Evolutionary conservation across 2,797 vertebrate species (phyloP), one percentile per base, ranked within the genome.

Genomic region (Manis pentadactyla): DNA sequence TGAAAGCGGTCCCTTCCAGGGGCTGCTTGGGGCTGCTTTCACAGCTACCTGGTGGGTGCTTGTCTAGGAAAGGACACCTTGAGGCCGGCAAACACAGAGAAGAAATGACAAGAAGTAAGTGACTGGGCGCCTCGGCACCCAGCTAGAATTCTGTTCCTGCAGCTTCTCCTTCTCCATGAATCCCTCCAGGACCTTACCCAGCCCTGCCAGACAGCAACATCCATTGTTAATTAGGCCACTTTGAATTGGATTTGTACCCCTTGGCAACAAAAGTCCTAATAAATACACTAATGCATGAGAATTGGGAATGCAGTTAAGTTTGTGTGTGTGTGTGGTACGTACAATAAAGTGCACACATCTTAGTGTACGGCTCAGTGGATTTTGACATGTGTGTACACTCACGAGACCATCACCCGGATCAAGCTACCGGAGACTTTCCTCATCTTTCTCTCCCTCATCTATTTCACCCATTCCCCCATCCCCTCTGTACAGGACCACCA

Each of bases 161-260:
- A 75, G 12, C 37, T n/a, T 68, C 12, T 59, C 39, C 37, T 68
- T 75, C 29, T 75, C 83, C 27, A 5, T 7, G 51, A 90, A 27
- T 37, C 18, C 9, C 4, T 81, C 66, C 25, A 57, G 46, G 68
- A 23, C 37, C 42, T 75, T 93, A 61, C 68, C 59, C 11, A 29
- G 42, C 9, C 29, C 3, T 3, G 27, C 23, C 73, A 94, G 85
- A 90, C 37, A 57, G 34, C 39, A 95, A 71, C 81, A 86, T 27
- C 34, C 53, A 7, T 74, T 39, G 89, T 73, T 12, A 46, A 71
- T 57, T 63, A 64, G 74, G 82, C 55, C 88, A 18, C n/a, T 91
- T 82, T 91, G 77, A 93, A 69, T 68, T 59, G 68, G 9, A 87
- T 77, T 81, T 84, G 49, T 73, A 75, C 71, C 55, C 53, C 61